These are phyloP conservation scores for Potamilus streckersoni DNA, from an alignment of 1,140 invertebrate species.

Conservation along the genomic window DNA sequence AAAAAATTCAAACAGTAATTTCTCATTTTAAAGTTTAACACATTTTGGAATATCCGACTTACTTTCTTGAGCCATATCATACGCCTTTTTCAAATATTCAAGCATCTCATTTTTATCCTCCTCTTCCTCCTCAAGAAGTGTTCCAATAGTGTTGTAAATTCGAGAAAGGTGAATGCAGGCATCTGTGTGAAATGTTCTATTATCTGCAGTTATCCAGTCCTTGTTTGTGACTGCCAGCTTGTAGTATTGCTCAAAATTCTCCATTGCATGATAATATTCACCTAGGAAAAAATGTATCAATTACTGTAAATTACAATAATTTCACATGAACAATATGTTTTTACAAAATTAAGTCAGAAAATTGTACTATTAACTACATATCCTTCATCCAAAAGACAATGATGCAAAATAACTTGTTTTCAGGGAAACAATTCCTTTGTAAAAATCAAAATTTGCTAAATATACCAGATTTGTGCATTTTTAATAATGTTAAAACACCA, in stretches of 20 bases:
- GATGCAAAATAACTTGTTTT: neutral
- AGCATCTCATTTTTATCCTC: constrained; percentile 43
- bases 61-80: constrained; percentile 60
- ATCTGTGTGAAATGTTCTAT: constrained; percentile 51
- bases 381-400: neutral
- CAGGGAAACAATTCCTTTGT: neutral
- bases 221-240: constrained; percentile 47
- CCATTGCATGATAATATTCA: constrained; percentile 52
- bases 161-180: constrained; percentile 59
- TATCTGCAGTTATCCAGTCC: constrained; percentile 48
- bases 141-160: constrained; percentile 59
- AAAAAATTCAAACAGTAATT: too few relatives aligned
- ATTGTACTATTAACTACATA: neutral
- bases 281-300: constrained; percentile 35
- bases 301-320: too few relatives aligned
- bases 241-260: constrained; percentile 64
- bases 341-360: neutral
- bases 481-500: too few relatives aligned
- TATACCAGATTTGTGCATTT: too few relatives aligned
- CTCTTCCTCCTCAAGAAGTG: constrained; percentile 34
- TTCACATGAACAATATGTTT: too few relatives aligned
- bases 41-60: constrained; percentile 15
- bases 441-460: too few relatives aligned
- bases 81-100: constrained; percentile 59
- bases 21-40: too few relatives aligned